Conservation (phyloP, 2,797 vertebrate species). For the Phoeniculus purpureus region DNA sequence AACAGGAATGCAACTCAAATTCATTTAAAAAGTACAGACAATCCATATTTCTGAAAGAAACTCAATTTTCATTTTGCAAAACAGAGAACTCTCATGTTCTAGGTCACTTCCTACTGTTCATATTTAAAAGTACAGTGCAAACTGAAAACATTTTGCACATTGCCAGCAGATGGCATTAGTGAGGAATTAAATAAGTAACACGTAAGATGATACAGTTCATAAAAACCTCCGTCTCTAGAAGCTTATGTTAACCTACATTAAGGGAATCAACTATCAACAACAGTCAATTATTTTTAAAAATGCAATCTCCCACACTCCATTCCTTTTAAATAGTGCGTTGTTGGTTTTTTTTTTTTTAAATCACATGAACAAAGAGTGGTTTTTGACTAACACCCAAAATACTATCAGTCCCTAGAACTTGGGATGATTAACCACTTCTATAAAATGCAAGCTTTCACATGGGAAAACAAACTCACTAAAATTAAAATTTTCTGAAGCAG, state of each 20-base stretch:
- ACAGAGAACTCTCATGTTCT: neutral
- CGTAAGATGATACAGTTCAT: accelerated
- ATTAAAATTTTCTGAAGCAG: neutral
- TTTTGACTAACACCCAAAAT: neutral
- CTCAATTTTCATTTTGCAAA: neutral
- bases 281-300: neutral
- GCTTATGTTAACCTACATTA: accelerated
- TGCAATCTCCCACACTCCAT: accelerated
- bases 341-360: no score
- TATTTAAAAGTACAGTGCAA: neutral
- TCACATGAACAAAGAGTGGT: accelerated
- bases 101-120: accelerated
- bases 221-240: neutral
- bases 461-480: neutral
- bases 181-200: neutral
- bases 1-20: neutral
- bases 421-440: neutral
- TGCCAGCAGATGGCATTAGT: slow-evolving; percentile 70
- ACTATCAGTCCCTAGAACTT: neutral
- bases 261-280: neutral
- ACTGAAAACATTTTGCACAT: neutral
- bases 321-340: neutral
- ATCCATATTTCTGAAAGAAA: neutral
- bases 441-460: neutral
- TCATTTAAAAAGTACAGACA: neutral